Evolutionary conservation across 2,888 invertebrate species (phyloP).

Genomic region (Meta bourneti): DNA sequence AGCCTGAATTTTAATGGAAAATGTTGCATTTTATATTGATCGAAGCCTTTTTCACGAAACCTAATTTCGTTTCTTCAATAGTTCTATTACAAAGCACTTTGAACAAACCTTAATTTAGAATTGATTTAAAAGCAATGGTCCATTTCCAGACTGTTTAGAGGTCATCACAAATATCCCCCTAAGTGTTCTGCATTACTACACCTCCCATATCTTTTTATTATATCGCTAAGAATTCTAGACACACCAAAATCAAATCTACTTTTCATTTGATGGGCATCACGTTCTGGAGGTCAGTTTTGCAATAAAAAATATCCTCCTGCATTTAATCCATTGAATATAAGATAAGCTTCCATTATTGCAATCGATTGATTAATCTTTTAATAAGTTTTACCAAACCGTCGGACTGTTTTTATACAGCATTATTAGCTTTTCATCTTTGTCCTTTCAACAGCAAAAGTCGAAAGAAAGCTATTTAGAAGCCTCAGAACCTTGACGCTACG

Average conservation of each 20-base stretch:
- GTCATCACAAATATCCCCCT: background rate
- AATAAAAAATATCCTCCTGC: slow-evolving; percentile 8
- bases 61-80: too few relatives aligned
- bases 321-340: slow-evolving; percentile 2
- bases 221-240: background rate
- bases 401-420: background rate
- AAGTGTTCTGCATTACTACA: slow-evolving; percentile 18
- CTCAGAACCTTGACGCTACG: slow-evolving; percentile 5
- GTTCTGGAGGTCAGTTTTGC: background rate
- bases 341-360: slow-evolving; percentile 39
- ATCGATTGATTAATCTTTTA: slow-evolving; percentile 33
- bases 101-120: too few relatives aligned
- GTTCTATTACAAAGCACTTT: too few relatives aligned
- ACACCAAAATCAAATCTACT: background rate
- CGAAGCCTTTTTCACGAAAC: too few relatives aligned
- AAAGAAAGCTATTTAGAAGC: slow-evolving; percentile 11
- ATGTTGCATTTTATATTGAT: too few relatives aligned
- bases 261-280: slow-evolving; percentile 43
- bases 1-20: too few relatives aligned
- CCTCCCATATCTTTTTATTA: background rate
- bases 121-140: background rate
- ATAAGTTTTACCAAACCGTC: slow-evolving; percentile 11
- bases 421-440: background rate
- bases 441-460: background rate
- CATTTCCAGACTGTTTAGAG: background rate